phyloP scores from a whole-genome alignment of 2,113 vertebrate genomes.

The Apistogramma diplotaenia region DNA sequence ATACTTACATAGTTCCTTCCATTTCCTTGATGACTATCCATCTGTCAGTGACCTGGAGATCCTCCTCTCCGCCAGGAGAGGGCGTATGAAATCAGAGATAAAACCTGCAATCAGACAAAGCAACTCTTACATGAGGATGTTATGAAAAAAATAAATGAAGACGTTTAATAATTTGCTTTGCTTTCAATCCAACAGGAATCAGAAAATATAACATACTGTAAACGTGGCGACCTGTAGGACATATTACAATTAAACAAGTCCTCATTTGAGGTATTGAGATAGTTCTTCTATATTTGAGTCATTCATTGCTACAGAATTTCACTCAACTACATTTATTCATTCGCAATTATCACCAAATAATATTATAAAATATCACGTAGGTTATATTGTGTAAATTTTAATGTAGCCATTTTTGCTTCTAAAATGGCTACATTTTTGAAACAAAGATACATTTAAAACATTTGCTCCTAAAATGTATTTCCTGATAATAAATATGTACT shows the following conservation, averaged over 20 bases:
- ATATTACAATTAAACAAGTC: neutral
- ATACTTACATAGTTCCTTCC: constrained; percentile 39
- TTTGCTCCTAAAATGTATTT: neutral
- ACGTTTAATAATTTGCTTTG: neutral
- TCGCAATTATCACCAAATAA: neutral
- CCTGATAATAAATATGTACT: neutral
- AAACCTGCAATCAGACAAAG: neutral
- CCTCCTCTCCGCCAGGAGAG: constrained; percentile 59
- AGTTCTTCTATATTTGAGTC: neutral
- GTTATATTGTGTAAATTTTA: neutral
- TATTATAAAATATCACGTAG: neutral
- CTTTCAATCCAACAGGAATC: neutral
- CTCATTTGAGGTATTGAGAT: neutral
- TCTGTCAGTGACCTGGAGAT: constrained; percentile 13
- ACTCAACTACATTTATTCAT: neutral
- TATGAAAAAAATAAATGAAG: neutral
- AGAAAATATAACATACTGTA: neutral
- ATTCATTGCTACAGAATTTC: neutral
- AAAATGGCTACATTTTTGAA: too few relatives aligned
- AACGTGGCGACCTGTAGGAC: neutral
- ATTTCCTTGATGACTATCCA: constrained; percentile 31
- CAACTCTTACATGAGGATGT: neutral
- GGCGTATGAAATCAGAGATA: neutral
- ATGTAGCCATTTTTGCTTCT: neutral
- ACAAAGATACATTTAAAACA: too few relatives aligned